A percentile compares a stretch with the other conserved stretches of the same genome.
Conservation (phyloP, 2,888 invertebrate species). For the Dynastes grantii region DNA sequence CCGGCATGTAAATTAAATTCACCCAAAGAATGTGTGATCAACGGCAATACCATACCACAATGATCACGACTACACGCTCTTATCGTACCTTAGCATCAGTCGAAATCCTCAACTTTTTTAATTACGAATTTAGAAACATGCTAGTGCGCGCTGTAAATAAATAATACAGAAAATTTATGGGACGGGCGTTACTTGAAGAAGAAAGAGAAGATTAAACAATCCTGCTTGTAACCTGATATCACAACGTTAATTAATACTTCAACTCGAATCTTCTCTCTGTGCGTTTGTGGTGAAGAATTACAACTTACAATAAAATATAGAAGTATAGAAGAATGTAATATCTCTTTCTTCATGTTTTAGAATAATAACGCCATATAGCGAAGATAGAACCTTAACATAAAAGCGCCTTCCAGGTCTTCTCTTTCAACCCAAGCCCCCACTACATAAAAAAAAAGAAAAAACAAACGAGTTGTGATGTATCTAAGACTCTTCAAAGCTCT, state of each 20-base stretch:
- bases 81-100: constrained; percentile 43
- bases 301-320: constrained; percentile 37
- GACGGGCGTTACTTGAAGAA: constrained; percentile 42
- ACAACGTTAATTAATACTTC: constrained; percentile 50
- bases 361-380: not conserved
- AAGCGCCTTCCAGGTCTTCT: no score
- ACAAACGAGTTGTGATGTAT: no score
- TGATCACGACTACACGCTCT: constrained; percentile 41
- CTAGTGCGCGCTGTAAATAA: constrained; percentile 47
- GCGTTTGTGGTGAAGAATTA: constrained; percentile 41
- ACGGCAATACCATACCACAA: constrained; percentile 38
- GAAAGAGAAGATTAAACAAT: constrained; percentile 45
- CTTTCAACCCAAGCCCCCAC: no score
- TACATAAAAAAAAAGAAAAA: no score
- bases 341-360: constrained; percentile 3
- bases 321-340: constrained; percentile 9
- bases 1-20: constrained; percentile 47
- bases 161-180: constrained; percentile 51
- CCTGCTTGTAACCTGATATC: constrained; percentile 49
- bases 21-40: constrained; percentile 46
- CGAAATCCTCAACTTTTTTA: constrained; percentile 47
- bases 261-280: constrained; percentile 31
- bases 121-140: constrained; percentile 48
- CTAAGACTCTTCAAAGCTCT: no score
- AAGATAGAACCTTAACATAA: no score